Evolutionary conservation across 2,113 vertebrate genomes (phyloP).

Genomic region (Proteles cristata): DNA sequence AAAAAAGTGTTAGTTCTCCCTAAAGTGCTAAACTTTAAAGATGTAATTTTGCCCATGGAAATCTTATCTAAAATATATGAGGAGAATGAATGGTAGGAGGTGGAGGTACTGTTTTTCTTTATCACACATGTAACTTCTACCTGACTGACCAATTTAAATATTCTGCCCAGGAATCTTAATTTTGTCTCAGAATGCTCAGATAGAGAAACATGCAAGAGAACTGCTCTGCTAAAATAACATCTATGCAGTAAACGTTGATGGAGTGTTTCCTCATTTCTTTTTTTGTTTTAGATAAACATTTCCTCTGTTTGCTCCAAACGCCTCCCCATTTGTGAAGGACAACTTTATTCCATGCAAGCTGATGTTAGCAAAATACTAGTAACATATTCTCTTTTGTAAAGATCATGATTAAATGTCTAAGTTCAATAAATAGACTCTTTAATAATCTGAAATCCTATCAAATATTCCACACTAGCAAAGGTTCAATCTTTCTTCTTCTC

Average conservation of each 20-base stretch:
- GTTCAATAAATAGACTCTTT: slow-evolving; percentile 87
- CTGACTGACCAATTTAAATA: slow-evolving; percentile 49
- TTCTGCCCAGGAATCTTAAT: slow-evolving; percentile 30
- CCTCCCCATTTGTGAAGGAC: slow-evolving; percentile 60
- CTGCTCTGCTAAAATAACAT: background rate
- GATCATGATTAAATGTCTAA: slow-evolving; percentile 80
- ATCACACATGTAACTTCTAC: slow-evolving; percentile 20
- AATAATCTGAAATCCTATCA: slow-evolving; percentile 78
- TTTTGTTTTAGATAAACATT: slow-evolving; percentile 34
- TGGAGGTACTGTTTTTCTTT: slow-evolving; percentile 27
- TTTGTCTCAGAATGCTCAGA: slow-evolving; percentile 20
- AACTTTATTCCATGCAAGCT: slow-evolving; percentile 82
- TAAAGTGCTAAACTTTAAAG: slow-evolving; percentile 69
- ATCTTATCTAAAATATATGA: slow-evolving; percentile 58
- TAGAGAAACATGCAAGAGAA: slow-evolving; percentile 62
- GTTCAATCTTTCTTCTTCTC: slow-evolving; percentile 89
- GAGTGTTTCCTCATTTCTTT: background rate
- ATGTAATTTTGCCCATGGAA: slow-evolving; percentile 60
- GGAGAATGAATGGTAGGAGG: background rate
- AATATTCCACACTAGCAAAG: slow-evolving; percentile 38
- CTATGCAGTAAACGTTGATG: background rate
- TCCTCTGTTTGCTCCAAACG: background rate
- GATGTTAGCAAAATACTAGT: slow-evolving; percentile 79
- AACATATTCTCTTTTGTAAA: slow-evolving; percentile 80
- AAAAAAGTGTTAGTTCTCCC: slow-evolving; percentile 56